A percentile compares a stretch with the other conserved stretches of the same genome.
These are phyloP conservation scores for Aelia acuminata DNA, from an alignment of 2,888 invertebrate genomes.

Conservation along the genomic window DNA sequence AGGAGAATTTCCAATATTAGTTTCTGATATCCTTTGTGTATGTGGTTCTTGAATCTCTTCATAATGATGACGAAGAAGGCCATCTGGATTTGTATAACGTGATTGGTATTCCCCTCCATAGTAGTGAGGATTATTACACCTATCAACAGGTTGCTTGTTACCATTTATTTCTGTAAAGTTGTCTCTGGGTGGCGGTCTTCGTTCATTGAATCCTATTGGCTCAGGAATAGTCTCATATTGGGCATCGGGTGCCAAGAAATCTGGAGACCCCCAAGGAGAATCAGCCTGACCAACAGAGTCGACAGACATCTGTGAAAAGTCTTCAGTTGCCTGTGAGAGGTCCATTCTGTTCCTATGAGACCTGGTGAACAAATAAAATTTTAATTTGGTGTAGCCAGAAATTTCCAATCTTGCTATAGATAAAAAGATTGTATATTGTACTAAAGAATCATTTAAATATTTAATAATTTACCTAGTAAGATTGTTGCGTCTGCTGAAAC, in stretches of 20 bases:
- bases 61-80: constrained; percentile 63
- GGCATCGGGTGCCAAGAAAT: constrained; percentile 66
- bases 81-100: constrained; percentile 61
- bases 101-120: constrained; percentile 55
- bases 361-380: constrained; percentile 26
- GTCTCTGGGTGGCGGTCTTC: constrained; percentile 45
- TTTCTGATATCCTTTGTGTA: not conserved
- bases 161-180: constrained; percentile 51
- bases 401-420: not conserved
- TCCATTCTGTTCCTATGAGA: constrained; percentile 62
- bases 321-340: constrained; percentile 61
- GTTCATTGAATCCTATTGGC: constrained; percentile 60
- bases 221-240: constrained; percentile 66
- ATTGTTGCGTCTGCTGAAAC: constrained; percentile 63
- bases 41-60: constrained; percentile 63
- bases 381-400: not conserved
- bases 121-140: constrained; percentile 59
- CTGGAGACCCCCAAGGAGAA: constrained; percentile 63
- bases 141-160: constrained; percentile 46
- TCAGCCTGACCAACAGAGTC: constrained; percentile 65
- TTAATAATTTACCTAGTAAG: constrained; percentile 52
- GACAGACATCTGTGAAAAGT: constrained; percentile 65
- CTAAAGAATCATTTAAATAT: no score
- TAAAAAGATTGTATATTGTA: not conserved
- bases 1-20: constrained; percentile 38